Evolutionary conservation across 23 tunicate genomes (phyloP).

Genomic region (Aplidium turbinatum): DNA sequence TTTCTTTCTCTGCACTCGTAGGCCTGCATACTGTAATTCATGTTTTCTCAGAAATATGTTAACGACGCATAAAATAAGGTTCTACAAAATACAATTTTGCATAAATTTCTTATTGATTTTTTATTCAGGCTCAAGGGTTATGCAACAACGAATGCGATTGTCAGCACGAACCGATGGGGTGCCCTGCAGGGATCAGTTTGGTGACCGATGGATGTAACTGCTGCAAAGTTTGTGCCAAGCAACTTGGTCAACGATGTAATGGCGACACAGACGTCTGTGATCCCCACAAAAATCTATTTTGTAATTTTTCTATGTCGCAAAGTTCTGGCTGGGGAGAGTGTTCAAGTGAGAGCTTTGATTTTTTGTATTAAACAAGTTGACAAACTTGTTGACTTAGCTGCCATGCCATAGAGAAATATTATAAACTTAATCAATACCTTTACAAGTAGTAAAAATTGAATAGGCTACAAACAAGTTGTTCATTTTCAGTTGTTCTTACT

Average conservation of each 20-base stretch:
- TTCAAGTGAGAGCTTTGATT: conserved; percentile 51
- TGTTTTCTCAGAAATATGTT: too few species aligned
- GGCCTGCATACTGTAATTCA: too few species aligned
- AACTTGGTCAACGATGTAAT: conserved; percentile 58
- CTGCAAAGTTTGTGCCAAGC: conserved; percentile 74
- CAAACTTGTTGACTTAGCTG: too few species aligned
- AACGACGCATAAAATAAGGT: too few species aligned
- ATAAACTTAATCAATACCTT: too few species aligned
- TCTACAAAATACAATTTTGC: too few species aligned
- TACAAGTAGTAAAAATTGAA: too few species aligned
- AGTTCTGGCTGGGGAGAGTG: conserved; percentile 38
- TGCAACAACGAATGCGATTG: conserved; percentile 71
- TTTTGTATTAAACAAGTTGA: too few species aligned
- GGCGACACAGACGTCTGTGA: conserved; percentile 51
- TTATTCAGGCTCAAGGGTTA: neutral
- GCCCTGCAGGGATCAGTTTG: conserved; percentile 71
- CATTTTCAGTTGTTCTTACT: too few species aligned
- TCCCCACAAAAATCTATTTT: conserved; percentile 41
- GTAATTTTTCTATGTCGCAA: conserved; percentile 35
- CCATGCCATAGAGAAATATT: too few species aligned
- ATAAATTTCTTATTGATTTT: neutral
- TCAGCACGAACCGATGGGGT: conserved; percentile 43
- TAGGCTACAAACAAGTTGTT: too few species aligned
- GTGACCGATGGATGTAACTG: conserved; percentile 76
- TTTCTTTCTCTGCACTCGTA: too few species aligned